These are phyloP conservation scores for Esperia sulphurella DNA, from an alignment of 2,888 invertebrate species.

Conservation along the genomic window DNA sequence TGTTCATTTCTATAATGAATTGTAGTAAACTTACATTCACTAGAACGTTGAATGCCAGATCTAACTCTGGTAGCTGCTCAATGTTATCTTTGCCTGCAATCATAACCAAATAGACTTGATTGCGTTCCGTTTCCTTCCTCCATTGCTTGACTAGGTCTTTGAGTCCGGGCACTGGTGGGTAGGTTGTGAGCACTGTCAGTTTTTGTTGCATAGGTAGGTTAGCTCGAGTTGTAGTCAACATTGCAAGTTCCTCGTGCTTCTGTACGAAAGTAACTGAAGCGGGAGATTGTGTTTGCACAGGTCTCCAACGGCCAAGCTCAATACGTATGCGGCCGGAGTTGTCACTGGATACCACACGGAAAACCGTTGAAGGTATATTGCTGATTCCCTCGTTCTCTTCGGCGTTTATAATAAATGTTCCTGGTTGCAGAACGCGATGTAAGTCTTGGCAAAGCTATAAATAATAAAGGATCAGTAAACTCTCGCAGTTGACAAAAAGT, in stretches of 20 bases:
- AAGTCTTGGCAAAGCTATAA: conserved; percentile 24
- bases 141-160: conserved; percentile 30
- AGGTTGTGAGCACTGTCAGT: conserved; percentile 27
- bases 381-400: conserved; percentile 16
- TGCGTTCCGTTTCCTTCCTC: conserved; percentile 29
- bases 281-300: conserved; percentile 13
- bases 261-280: conserved; percentile 26
- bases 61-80: conserved; percentile 32
- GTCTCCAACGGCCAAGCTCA: conserved; percentile 28
- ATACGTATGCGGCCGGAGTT: conserved; percentile 14
- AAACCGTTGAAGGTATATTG: conserved; percentile 20
- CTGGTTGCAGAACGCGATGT: conserved; percentile 16
- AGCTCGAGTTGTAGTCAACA: conserved; percentile 20
- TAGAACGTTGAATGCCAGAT: conserved; percentile 33
- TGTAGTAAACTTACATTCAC: conserved; percentile 29
- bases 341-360: conserved; percentile 21
- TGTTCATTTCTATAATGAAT: background rate
- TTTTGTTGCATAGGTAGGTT: conserved; percentile 25
- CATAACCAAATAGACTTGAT: conserved; percentile 32
- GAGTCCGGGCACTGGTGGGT: conserved; percentile 29
- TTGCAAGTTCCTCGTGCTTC: conserved; percentile 22
- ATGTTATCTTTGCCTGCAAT: conserved; percentile 28
- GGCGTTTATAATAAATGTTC: conserved; percentile 29
- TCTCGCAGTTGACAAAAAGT: background rate
- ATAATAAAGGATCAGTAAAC: background rate